Conservation (phyloP, 2,888 invertebrate genomes). For the Dyspetes luteomarginatus region DNA sequence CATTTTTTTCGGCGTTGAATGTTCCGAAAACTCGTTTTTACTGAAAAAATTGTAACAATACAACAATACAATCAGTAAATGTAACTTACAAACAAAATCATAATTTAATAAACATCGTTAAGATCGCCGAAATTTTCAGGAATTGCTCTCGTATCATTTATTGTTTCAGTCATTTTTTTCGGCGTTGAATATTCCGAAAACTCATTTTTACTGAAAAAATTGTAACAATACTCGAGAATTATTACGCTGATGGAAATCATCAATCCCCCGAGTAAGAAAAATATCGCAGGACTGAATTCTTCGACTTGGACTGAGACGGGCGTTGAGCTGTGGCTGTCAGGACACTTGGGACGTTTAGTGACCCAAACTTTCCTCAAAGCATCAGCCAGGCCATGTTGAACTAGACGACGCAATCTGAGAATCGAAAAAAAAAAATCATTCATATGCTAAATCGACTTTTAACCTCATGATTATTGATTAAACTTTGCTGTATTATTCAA, state of each 20-base stretch:
- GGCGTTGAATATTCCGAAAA: background rate
- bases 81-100: too few relatives aligned
- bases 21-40: background rate
- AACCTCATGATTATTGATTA: too few relatives aligned
- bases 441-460: too few relatives aligned
- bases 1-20: background rate
- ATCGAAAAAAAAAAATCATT: too few relatives aligned
- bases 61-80: too few relatives aligned
- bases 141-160: background rate
- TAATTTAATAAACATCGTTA: background rate
- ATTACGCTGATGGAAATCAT: conserved; percentile 66
- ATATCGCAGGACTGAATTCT: conserved; percentile 73
- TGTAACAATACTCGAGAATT: conserved; percentile 63
- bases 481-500: too few relatives aligned
- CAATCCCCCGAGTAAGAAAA: conserved; percentile 70
- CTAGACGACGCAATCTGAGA: conserved; percentile 71
- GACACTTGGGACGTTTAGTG: conserved; percentile 71
- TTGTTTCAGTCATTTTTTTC: background rate
- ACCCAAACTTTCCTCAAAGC: conserved; percentile 71
- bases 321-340: conserved; percentile 72
- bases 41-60: conserved; percentile 26
- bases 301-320: conserved; percentile 72
- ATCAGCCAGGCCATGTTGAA: conserved; percentile 69
- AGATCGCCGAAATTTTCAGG: background rate
- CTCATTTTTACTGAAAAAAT: background rate